phyloP scores from a whole-genome alignment of 2,113 vertebrate genomes.

The Calcarius ornatus region DNA sequence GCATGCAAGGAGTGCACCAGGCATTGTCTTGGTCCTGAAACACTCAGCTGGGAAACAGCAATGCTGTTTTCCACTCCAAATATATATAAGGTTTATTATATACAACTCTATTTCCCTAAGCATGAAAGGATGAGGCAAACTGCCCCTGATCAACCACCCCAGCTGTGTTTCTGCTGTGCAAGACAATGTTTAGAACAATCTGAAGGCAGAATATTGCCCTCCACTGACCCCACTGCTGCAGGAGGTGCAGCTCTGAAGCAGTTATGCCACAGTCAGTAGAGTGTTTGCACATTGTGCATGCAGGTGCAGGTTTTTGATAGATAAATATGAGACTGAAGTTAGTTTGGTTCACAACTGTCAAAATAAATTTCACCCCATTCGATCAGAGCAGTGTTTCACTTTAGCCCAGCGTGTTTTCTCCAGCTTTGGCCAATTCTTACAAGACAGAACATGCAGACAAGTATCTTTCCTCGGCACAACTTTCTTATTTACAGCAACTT shows the following conservation, averaged over 20 bases:
- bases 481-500: constrained; percentile 36
- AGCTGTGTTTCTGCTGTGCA: background rate
- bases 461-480: background rate
- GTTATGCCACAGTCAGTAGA: background rate
- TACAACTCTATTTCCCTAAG: background rate
- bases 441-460: background rate
- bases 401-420: background rate
- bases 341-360: background rate
- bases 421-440: background rate
- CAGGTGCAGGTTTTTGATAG: background rate
- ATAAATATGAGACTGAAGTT: background rate
- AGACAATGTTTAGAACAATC: background rate
- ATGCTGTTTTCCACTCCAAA: background rate
- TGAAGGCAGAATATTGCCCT: background rate
- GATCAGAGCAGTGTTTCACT: background rate
- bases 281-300: background rate
- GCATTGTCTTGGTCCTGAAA: background rate
- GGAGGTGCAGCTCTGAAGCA: background rate
- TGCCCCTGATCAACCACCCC: background rate
- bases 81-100: background rate
- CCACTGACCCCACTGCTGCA: background rate
- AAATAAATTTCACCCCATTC: background rate
- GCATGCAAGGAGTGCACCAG: too few relatives aligned
- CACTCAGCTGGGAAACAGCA: background rate
- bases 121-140: background rate